Percentiles rank a stretch among this genome's conserved stretches.
phyloP scores from a whole-genome alignment of 2,113 vertebrate genomes.

The Hucho hucho region DNA sequence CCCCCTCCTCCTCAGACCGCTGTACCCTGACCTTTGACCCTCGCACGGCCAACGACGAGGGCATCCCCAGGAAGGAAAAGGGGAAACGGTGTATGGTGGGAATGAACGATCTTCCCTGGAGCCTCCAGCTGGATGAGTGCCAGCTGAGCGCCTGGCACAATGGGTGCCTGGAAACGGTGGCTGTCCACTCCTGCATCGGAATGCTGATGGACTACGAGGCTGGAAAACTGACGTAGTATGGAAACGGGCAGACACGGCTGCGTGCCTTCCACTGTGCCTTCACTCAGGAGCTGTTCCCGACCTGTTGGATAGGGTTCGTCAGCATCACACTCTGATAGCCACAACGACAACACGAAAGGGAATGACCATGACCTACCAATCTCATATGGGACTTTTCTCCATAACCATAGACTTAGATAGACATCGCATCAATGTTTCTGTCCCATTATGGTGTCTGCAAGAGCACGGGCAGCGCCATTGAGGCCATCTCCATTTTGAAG shows the following conservation, averaged over 20 bases:
- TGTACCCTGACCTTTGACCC: slow-evolving; percentile 87
- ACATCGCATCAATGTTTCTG: no score
- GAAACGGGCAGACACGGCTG: slow-evolving; percentile 77
- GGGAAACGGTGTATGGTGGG: slow-evolving; percentile 84
- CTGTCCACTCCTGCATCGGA: slow-evolving; percentile 74
- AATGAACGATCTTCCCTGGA: slow-evolving; percentile 86
- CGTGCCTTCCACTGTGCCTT: slow-evolving; percentile 83
- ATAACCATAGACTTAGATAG: no score
- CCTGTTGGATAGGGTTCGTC: slow-evolving; percentile 92
- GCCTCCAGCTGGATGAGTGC: slow-evolving; percentile 85
- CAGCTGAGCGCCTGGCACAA: slow-evolving; percentile 85
- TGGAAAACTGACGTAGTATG: slow-evolving; percentile 85
- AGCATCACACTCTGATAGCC: slow-evolving; percentile 76
- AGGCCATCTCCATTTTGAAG: no score
- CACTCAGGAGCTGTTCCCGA: slow-evolving; percentile 79
- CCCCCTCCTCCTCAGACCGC: slow-evolving; percentile 67
- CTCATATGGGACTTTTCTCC: no score
- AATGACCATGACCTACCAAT: background rate
- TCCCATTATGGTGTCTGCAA: no score
- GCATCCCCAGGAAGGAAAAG: slow-evolving; percentile 74
- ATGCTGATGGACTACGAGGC: slow-evolving; percentile 81
- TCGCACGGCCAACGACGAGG: slow-evolving; percentile 79
- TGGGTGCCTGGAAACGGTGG: slow-evolving; percentile 56
- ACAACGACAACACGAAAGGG: slow-evolving; percentile 32
- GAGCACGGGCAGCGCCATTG: no score